Conservation (phyloP, 1,140 invertebrate genomes). For the Acromyrmex charruanus region DNA sequence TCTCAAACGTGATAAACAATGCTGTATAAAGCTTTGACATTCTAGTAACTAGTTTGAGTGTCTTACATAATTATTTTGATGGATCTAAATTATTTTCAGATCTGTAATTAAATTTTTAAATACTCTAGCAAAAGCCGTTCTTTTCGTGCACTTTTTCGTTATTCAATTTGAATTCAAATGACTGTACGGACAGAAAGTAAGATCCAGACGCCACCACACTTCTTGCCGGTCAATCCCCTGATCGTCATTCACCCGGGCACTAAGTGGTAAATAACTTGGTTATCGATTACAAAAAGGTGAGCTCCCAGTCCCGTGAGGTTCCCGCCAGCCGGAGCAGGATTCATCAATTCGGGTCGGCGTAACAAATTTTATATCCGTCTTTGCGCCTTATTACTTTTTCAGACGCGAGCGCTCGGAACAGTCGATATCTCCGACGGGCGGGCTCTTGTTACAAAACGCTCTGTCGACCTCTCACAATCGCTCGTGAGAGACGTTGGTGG, state of each 20-base stretch:
- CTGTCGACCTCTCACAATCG: slow-evolving; percentile 76
- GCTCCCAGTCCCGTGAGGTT: neutral
- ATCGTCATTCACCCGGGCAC: slow-evolving; percentile 3
- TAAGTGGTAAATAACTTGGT: slow-evolving; percentile 58
- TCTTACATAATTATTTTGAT: too few species aligned
- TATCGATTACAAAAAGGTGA: slow-evolving; percentile 50
- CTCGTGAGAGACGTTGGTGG: slow-evolving; percentile 73
- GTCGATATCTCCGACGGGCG: slow-evolving; percentile 78
- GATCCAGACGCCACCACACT: neutral
- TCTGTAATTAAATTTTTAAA: too few species aligned
- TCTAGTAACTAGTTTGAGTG: too few species aligned
- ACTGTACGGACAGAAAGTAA: neutral
- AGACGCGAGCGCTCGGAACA: slow-evolving; percentile 67
- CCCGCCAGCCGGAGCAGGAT: neutral
- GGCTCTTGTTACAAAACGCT: slow-evolving; percentile 81
- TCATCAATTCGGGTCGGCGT: slow-evolving; percentile 64
- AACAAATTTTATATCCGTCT: slow-evolving; percentile 72
- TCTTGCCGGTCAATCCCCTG: slow-evolving; percentile 18
- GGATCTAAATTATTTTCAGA: too few species aligned
- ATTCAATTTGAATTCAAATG: neutral
- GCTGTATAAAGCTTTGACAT: too few species aligned
- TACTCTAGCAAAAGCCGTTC: too few species aligned
- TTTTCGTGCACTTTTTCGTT: neutral
- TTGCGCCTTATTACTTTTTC: slow-evolving; percentile 81
- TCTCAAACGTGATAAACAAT: too few species aligned